Evolutionary conservation across 1,140 invertebrate genomes (phyloP).

Genomic region (Dendrolimus kikuchii): DNA sequence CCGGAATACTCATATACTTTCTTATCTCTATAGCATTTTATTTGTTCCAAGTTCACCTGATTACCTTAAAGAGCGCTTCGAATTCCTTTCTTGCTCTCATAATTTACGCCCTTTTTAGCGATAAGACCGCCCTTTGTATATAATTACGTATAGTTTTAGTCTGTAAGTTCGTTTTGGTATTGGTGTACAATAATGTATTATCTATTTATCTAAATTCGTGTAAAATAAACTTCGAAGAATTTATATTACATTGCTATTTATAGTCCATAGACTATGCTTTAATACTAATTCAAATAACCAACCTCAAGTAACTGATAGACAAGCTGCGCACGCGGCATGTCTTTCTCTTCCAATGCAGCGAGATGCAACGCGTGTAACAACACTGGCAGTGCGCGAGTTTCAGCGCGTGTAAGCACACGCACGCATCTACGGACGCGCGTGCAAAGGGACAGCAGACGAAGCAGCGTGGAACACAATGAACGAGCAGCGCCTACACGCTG

Average conservation of each 20-base stretch:
- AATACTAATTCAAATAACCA: background rate
- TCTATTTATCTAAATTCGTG: no score
- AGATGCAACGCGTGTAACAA: constrained; percentile 63
- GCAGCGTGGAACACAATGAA: constrained; percentile 52
- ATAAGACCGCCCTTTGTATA: no score
- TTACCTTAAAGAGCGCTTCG: no score
- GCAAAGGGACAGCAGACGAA: constrained; percentile 60
- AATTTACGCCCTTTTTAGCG: no score
- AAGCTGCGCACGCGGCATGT: constrained; percentile 51
- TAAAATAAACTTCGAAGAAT: no score
- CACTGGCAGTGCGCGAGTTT: constrained; percentile 61
- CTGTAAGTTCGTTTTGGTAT: background rate
- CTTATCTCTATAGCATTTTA: no score
- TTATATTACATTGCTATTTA: no score
- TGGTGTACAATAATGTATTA: no score
- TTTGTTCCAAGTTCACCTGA: no score
- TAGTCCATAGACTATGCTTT: no score
- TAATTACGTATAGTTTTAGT: background rate
- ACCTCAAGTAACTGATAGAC: constrained; percentile 65
- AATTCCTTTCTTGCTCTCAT: no score
- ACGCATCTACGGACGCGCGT: constrained; percentile 66
- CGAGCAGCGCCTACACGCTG: constrained; percentile 62
- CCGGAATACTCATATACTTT: no score
- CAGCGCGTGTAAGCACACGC: constrained; percentile 57
- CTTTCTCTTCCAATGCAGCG: constrained; percentile 56